A percentile compares a stretch with the other conserved stretches of the same genome.
Evolutionary conservation across 2,113 vertebrate species (phyloP).

Genomic region (Campylomormyrus numenius): DNA sequence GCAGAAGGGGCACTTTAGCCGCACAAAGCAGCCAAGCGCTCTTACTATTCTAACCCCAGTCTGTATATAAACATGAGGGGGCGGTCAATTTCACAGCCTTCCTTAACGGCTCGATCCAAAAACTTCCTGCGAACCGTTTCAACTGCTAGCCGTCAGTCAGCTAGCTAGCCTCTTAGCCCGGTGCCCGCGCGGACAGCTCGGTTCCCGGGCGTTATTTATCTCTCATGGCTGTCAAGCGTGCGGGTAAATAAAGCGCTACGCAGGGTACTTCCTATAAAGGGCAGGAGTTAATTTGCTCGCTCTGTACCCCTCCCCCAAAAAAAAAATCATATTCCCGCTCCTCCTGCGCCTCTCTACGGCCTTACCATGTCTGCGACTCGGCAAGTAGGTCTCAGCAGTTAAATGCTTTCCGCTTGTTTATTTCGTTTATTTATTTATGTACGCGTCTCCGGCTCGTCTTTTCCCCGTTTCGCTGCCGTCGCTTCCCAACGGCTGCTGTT

Average conservation of each 20-base stretch:
- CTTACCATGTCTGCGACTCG: slow-evolving; percentile 66
- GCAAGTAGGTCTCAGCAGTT: slow-evolving; percentile 41
- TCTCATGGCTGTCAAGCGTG: slow-evolving; percentile 38
- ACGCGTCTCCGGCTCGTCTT: slow-evolving; percentile 29
- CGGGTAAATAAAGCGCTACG: slow-evolving; percentile 19
- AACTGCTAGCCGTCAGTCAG: slow-evolving; percentile 3
- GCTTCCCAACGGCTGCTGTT: slow-evolving; percentile 48
- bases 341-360: slow-evolving; percentile 25
- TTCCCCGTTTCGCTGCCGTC: slow-evolving; percentile 36
- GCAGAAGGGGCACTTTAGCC: slow-evolving; percentile 47
- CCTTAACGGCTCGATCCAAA: slow-evolving; percentile 39
- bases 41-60: slow-evolving; percentile 51
- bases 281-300: slow-evolving; percentile 31
- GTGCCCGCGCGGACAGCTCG: neutral
- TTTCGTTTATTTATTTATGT: slow-evolving; percentile 31
- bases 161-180: slow-evolving; percentile 12
- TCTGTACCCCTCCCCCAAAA: slow-evolving; percentile 26
- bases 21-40: slow-evolving; percentile 39
- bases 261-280: slow-evolving; percentile 40
- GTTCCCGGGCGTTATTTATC: slow-evolving; percentile 6
- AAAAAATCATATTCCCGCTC: slow-evolving; percentile 27
- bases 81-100: neutral
- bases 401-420: slow-evolving; percentile 38
- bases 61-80: slow-evolving; percentile 22
- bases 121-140: slow-evolving; percentile 52